Conservation (phyloP, 2,888 invertebrate species). For the Neria commutata region DNA sequence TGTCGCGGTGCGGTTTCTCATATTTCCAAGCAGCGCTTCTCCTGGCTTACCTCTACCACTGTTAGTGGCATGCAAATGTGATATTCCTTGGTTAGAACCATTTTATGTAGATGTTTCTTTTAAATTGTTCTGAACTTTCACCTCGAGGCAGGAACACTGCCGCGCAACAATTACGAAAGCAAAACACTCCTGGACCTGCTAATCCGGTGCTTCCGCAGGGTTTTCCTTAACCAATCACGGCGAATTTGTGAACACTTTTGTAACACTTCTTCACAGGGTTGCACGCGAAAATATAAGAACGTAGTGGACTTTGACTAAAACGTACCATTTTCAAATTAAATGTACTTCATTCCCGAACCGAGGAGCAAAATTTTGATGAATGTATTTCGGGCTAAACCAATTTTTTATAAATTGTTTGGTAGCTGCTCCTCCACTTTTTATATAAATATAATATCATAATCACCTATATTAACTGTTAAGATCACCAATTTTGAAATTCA, state of each 20-base stretch:
- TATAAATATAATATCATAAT: no score
- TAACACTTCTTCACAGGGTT: neutral
- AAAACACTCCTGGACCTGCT: neutral
- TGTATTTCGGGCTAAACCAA: no score
- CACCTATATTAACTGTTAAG: no score
- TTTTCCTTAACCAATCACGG: constrained; percentile 15
- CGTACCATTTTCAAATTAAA: no score
- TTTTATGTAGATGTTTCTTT: constrained; percentile 53
- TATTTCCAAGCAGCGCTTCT: neutral
- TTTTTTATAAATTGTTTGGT: no score
- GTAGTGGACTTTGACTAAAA: no score
- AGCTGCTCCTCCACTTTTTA: no score
- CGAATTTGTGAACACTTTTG: constrained; percentile 9
- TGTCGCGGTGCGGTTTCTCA: constrained; percentile 6
- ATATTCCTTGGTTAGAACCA: constrained; percentile 89
- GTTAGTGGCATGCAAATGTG: constrained; percentile 91
- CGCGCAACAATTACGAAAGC: neutral
- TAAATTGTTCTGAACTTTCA: neutral
- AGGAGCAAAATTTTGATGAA: no score
- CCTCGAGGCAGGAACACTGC: constrained; percentile 2
- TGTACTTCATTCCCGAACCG: no score
- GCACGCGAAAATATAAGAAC: no score
- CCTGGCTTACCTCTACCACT: constrained; percentile 79
- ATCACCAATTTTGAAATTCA: no score
- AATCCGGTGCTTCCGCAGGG: constrained; percentile 7